These are phyloP conservation scores for Pemphigus obesinymphae DNA, from an alignment of 1,140 invertebrate genomes.

Conservation along the genomic window DNA sequence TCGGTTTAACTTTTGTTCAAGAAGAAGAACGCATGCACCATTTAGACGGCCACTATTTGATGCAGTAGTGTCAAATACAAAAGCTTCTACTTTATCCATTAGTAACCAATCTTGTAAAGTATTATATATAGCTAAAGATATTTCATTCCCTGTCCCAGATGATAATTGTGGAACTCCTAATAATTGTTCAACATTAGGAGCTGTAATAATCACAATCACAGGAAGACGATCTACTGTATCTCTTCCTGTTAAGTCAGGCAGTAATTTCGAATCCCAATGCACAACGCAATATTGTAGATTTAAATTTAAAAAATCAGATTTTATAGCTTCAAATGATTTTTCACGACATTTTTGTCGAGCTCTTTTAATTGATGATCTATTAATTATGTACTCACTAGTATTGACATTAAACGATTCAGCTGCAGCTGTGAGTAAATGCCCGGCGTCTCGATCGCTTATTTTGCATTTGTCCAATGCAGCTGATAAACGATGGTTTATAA, in stretches of 20 bases:
- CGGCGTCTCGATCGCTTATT: constrained; percentile 6
- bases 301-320: neutral
- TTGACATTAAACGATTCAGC: neutral
- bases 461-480: neutral
- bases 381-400: neutral
- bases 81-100: neutral
- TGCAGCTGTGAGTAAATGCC: neutral
- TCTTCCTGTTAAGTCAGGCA: neutral
- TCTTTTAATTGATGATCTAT: neutral
- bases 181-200: too few relatives aligned
- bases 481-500: neutral
- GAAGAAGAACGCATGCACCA: neutral
- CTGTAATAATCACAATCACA: neutral
- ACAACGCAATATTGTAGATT: neutral
- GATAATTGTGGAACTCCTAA: neutral
- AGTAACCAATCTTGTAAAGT: neutral
- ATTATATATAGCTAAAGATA: neutral
- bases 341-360: neutral
- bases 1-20: neutral
- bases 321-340: neutral
- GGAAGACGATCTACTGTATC: neutral
- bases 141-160: neutral
- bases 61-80: neutral
- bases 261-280: constrained; percentile 16
- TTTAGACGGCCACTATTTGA: neutral